phyloP scores from a whole-genome alignment of 1,140 invertebrate genomes.

The Stegodyphus dumicola region DNA sequence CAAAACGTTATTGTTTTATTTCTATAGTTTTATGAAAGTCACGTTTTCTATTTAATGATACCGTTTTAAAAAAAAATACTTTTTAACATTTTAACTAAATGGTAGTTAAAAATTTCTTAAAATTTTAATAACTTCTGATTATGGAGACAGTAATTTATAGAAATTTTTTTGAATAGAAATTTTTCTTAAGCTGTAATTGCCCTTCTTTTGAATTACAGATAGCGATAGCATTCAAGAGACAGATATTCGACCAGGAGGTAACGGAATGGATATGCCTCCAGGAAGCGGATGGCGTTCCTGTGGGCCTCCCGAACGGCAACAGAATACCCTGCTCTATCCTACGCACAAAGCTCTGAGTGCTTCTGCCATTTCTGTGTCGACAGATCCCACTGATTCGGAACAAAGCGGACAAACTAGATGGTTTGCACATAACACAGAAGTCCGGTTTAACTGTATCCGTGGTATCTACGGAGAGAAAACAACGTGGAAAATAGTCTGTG shows the following conservation, averaged over 20 bases:
- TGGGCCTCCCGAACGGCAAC: slow-evolving; percentile 76
- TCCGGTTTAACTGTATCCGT: slow-evolving; percentile 83
- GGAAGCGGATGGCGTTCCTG: slow-evolving; percentile 69
- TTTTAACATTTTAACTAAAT: too few species aligned
- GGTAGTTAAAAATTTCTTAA: too few species aligned
- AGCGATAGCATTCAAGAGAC: slow-evolving; percentile 62
- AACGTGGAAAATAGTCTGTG: slow-evolving; percentile 85
- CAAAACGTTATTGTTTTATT: too few species aligned
- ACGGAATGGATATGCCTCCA: slow-evolving; percentile 65
- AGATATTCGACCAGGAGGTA: slow-evolving; percentile 66
- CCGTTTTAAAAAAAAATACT: too few species aligned
- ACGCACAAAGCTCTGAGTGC: background rate
- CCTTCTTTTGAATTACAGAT: background rate
- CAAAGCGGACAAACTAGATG: slow-evolving; percentile 66
- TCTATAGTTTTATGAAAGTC: too few species aligned
- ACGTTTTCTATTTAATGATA: too few species aligned
- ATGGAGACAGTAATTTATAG: too few species aligned
- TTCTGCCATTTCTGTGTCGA: too few species aligned
- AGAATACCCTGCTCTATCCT: slow-evolving; percentile 76
- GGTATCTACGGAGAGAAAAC: slow-evolving; percentile 79
- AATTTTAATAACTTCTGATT: too few species aligned
- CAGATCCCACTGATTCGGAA: background rate
- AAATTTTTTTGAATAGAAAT: too few species aligned
- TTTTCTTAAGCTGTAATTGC: too few species aligned
- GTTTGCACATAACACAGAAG: slow-evolving; percentile 77